Evolutionary conservation across 1,140 invertebrate genomes (phyloP), one percentile per base, ranked within the genome.

Genomic region (Listronotus bonariensis): DNA sequence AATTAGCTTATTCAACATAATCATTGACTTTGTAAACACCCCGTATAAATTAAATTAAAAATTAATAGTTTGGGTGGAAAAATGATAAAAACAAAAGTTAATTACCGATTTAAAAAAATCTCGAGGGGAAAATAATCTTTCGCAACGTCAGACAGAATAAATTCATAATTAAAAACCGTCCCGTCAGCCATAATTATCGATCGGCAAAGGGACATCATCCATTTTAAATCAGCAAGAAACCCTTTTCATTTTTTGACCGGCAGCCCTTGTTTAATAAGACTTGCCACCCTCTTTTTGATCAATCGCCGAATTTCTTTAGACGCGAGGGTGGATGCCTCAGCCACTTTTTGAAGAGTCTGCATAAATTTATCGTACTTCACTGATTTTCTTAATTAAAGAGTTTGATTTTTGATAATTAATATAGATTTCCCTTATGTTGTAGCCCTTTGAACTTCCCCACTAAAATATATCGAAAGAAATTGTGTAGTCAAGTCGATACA

Each of bases 141-240:
- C n/a, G n/a, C 12, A 43, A n/a, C 4, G 12, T 17, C n/a, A n/a
- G 26, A 8, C 11, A 31, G 36, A 38, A 14, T 36, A 53, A 53
- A 26, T 32, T 20, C 42, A 46, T 58, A 58, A 58, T 34, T 58
- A 36, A 60, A 60, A 40, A 60, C 34, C 57, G 57, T 60, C 57
- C 14, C 45, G 45, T 60, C 57, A 51, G 57, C 57, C 57, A 60
- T 60, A 60, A 51, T 63, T 63, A 63, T 63, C 51, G 60, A 63
- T 63, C 54, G 12, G 60, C 40, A 10, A 63, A 36, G n/a, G 60
- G 60, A 48, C 60, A 63, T 63, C 60, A 63, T 63, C 60, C 60
- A 63, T 63, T 63, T 63, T 63, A 63, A 63, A 63, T 63, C 60
- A 63, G 49, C 51, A 41, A n/a, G n/a, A 12, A 48, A 53, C 60